These are phyloP conservation scores for Drosophila sechellia DNA, from an alignment of 1,140 invertebrate species.

Conservation along the genomic window DNA sequence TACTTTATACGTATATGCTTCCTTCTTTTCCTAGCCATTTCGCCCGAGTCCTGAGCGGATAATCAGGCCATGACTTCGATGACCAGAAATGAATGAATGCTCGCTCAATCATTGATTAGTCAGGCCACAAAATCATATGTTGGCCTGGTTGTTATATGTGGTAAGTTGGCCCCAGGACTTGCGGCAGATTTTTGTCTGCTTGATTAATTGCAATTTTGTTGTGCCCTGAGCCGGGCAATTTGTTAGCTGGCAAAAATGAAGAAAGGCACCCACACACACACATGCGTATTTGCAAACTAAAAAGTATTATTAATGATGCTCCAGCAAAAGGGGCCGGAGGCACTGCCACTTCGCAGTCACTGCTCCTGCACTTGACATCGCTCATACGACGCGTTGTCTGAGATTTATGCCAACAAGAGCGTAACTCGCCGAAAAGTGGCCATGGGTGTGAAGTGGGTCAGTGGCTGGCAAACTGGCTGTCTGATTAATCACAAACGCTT, in stretches of 20 bases:
- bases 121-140: conserved; percentile 33
- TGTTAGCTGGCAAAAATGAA: conserved; percentile 30
- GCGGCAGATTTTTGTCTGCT: conserved; percentile 72
- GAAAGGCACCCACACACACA: neutral
- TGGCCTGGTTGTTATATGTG: neutral
- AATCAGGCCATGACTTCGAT: conserved; percentile 29
- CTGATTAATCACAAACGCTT: conserved; percentile 78
- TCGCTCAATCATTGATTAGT: conserved; percentile 44
- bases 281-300: conserved; percentile 56
- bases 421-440: conserved; percentile 1
- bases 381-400: conserved; percentile 74
- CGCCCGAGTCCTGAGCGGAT: conserved; percentile 1
- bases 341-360: conserved; percentile 44
- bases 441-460: conserved; percentile 6
- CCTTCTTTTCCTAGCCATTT: conserved; percentile 18
- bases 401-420: conserved; percentile 59
- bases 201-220: conserved; percentile 72
- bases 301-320: conserved; percentile 78
- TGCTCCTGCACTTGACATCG: conserved; percentile 72
- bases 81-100: conserved; percentile 5
- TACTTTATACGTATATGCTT: conserved; percentile 28
- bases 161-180: neutral
- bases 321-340: conserved; percentile 18
- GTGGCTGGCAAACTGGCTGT: conserved; percentile 17
- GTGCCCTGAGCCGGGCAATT: conserved; percentile 41